These are phyloP conservation scores for Neotragus moschatus DNA, from an alignment of 2,113 vertebrate species.

Conservation along the genomic window DNA sequence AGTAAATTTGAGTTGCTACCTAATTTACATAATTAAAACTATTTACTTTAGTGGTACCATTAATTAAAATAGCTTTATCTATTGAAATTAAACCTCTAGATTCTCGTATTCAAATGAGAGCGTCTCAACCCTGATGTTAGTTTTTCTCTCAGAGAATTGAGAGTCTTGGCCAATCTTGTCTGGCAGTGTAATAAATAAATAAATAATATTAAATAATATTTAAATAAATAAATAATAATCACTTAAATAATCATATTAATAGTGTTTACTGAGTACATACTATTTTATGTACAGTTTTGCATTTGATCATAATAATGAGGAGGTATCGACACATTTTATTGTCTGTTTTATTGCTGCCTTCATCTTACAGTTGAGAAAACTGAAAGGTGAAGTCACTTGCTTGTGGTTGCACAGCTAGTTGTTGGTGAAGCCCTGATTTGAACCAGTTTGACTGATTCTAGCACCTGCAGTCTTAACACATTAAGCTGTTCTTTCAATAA, in stretches of 20 bases:
- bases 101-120: background rate
- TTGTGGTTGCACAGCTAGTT: background rate
- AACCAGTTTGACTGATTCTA: background rate
- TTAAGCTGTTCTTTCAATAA: background rate
- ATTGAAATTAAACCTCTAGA: conserved; percentile 12
- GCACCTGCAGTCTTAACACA: background rate
- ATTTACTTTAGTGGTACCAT: background rate
- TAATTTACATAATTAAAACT: conserved; percentile 3
- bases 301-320: background rate
- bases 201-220: too few species aligned
- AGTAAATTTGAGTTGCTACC: background rate
- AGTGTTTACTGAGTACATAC: background rate
- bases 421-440: background rate
- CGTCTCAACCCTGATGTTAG: background rate
- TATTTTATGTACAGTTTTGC: background rate
- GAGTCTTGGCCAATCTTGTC: background rate
- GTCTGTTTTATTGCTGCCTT: background rate
- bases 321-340: background rate
- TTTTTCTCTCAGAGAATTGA: background rate
- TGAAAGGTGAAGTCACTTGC: background rate
- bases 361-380: background rate
- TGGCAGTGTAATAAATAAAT: background rate
- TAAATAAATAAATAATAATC: too few species aligned
- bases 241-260: background rate
- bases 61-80: background rate